Conservation (phyloP, 2,113 vertebrate genomes). For the Microcebus griseorufus region DNA sequence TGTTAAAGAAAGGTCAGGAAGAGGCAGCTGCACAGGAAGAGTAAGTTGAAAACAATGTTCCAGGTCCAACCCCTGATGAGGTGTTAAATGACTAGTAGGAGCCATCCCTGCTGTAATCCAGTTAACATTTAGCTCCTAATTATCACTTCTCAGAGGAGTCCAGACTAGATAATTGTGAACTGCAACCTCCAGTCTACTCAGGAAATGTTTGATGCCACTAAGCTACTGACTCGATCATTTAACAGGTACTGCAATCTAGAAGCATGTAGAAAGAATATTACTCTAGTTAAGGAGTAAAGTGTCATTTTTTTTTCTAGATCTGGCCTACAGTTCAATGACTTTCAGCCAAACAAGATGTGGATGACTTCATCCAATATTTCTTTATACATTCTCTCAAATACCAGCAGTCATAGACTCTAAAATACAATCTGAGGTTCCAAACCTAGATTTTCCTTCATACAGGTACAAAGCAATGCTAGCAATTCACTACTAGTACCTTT, state of each 20-base stretch:
- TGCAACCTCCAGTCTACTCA: conserved; percentile 29
- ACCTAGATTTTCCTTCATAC: background rate
- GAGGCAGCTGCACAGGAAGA: conserved; percentile 22
- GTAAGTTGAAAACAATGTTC: conserved; percentile 20
- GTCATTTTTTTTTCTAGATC: background rate
- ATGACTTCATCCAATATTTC: background rate
- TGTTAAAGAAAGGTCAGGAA: conserved; percentile 47
- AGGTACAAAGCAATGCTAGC: background rate
- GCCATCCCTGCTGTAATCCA: conserved; percentile 64
- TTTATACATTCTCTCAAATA: background rate
- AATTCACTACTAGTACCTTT: background rate
- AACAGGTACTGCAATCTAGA: conserved; percentile 37
- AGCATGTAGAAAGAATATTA: background rate
- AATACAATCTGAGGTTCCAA: background rate
- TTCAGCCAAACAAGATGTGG: background rate
- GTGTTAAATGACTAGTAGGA: conserved; percentile 58
- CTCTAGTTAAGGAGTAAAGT: background rate
- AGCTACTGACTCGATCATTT: conserved; percentile 47
- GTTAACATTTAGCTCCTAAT: conserved; percentile 78
- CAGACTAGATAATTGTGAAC: conserved; percentile 71
- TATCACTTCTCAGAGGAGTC: conserved; percentile 73
- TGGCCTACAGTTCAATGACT: background rate
- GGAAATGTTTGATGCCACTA: conserved; percentile 53
- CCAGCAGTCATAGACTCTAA: background rate
- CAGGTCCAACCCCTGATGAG: conserved; percentile 53